These are phyloP conservation scores for Cichladusa arquata DNA, from an alignment of 2,113 vertebrate genomes.

Conservation along the genomic window DNA sequence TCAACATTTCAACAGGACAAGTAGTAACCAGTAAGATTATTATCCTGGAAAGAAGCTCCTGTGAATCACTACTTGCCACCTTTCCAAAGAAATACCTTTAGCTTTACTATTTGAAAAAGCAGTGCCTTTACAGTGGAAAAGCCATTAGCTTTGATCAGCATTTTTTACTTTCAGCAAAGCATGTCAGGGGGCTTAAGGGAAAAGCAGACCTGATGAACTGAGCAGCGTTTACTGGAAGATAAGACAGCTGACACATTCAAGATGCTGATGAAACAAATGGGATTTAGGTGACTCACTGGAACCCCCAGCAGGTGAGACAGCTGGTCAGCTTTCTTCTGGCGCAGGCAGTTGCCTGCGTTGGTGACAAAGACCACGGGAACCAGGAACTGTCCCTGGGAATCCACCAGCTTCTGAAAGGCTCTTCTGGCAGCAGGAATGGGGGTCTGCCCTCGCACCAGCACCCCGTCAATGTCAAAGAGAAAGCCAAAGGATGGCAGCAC, in stretches of 20 bases:
- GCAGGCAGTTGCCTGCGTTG: constrained; percentile 87
- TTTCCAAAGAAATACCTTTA: not conserved
- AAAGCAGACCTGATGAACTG: not conserved
- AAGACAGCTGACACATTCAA: not conserved
- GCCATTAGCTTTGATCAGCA: not conserved
- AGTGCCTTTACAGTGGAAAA: not conserved
- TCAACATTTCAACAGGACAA: not conserved
- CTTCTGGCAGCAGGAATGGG: constrained; percentile 82
- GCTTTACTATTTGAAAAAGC: not conserved
- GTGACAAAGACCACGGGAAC: constrained; percentile 90
- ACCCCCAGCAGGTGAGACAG: constrained; percentile 82
- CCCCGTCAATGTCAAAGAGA: constrained; percentile 87
- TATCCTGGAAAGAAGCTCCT: not conserved
- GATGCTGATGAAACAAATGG: not conserved
- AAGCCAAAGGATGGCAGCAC: constrained; percentile 79
- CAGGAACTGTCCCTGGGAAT: constrained; percentile 77
- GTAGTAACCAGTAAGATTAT: not conserved
- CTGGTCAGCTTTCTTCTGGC: constrained; percentile 83
- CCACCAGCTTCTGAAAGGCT: constrained; percentile 84
- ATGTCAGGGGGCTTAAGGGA: not conserved
- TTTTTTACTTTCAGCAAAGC: not conserved
- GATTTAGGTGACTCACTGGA: constrained; percentile 73
- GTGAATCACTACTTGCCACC: not conserved
- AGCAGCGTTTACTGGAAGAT: not conserved
- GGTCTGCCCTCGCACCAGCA: constrained; percentile 81